Base-by-base conservation (phyloP, 2,113 vertebrate species). In the Drymodes brunneopygia region DNA sequence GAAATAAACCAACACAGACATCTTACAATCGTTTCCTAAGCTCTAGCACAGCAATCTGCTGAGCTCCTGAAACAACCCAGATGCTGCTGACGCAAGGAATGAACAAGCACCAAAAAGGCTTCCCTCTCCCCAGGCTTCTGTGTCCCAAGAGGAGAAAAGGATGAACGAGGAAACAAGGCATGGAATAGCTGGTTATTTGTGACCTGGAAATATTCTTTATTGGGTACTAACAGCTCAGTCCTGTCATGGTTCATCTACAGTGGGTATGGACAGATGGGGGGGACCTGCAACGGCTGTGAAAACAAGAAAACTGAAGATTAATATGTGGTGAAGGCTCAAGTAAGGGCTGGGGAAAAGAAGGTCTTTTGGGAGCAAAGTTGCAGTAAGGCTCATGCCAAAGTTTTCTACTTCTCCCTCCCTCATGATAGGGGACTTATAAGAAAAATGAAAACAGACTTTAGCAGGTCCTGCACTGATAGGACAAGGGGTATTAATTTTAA, bases 61-160 rank as follows among this genome's bases (percentile, higher is more conserved):
- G 56, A 90, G 80, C 78, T 88, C 78, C 75, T 97, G 92, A 97
- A 93, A 96, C 70, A 96, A 92, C 72, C 86, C 95, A 97, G 95
- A 97, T 88, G 93, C 88, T 93, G 73, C 87, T 86, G 82, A 85
- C 4, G 0, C 12, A 57, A 78, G 57, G 73, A 85, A 89, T 33
- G 86, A 96, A 60, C 29, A 44, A 73, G 86, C 23, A 86, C 44
- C 54, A 82, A 66, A 93, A 91, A 78, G 16, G 4, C 22, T 85
- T 86, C 81, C 57, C 72, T 84, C 58, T 84, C 86, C 65, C 44
- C 86, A 89, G 77, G 42, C 36, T 88, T 85, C 81, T 75, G 44
- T 33, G 38, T 83, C 48, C 40, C 86, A 40, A 40, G 51, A 77
- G 38, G 15, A 82, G 40, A 70, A 86, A 56, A 90, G 38, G 67